A percentile compares a stretch with the other conserved stretches of the same genome.
Conservation (phyloP, 1,140 invertebrate species). For the Leptinotarsa texana region DNA sequence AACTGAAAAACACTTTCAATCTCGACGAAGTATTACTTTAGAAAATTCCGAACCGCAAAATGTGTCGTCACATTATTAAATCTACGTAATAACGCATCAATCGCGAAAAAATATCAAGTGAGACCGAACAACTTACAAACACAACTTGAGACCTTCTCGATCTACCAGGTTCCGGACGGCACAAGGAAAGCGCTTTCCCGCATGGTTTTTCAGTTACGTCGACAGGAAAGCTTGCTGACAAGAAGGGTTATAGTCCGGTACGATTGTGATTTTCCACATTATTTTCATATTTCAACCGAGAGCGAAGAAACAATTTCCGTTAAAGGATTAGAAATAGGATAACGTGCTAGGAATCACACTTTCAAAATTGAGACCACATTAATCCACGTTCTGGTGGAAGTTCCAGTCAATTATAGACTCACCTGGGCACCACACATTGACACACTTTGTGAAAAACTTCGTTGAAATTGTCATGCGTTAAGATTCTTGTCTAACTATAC, state of each 20-base stretch:
- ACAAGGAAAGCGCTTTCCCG: background rate
- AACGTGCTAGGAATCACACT: no score
- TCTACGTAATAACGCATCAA: background rate
- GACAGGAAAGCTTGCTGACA: background rate
- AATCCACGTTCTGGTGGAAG: no score
- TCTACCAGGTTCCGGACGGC: slow-evolving; percentile 2
- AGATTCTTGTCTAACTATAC: no score
- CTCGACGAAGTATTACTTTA: background rate
- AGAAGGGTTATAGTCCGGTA: background rate
- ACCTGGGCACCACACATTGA: no score
- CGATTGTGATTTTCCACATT: background rate
- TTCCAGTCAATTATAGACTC: no score
- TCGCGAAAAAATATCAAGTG: slow-evolving; percentile 6
- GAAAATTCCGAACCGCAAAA: background rate
- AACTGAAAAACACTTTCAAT: background rate
- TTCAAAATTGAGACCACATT: no score
- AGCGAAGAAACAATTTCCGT: no score
- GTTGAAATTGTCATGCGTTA: no score
- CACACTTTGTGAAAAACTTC: no score
- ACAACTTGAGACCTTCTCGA: background rate
- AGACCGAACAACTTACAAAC: background rate
- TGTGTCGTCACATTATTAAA: background rate
- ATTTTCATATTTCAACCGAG: no score
- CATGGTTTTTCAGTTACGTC: background rate
- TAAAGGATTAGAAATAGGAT: no score